A percentile compares a stretch with the other conserved stretches of the same genome.
Conservation (phyloP, 2,888 invertebrate species). For the Lepidocyrtoides sp. region DNA sequence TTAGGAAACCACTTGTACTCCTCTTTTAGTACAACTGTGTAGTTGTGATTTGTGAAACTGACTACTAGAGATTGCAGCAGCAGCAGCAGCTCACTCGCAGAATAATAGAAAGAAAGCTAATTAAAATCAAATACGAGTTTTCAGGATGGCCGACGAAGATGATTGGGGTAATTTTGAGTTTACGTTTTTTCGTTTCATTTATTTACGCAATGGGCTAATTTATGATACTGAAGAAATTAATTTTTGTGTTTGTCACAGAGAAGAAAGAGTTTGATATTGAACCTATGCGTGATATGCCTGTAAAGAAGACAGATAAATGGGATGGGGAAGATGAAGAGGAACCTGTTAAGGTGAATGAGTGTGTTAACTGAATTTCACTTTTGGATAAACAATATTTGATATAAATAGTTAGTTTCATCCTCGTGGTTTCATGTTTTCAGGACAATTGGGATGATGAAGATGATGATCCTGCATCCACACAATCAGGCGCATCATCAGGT, state of each 20-base stretch:
- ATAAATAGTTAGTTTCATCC: no score
- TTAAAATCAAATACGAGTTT: no score
- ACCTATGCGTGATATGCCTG: slow-evolving; percentile 35
- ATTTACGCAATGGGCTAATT: no score
- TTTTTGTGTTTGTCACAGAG: slow-evolving; percentile 75
- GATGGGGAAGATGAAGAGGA: slow-evolving; percentile 85
- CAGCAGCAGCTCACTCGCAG: no score
- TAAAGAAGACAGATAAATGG: slow-evolving; percentile 80
- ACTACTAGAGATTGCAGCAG: no score
- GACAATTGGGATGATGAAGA: slow-evolving; percentile 97
- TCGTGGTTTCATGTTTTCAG: no score
- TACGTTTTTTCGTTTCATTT: slow-evolving; percentile 2
- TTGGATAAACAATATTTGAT: no score
- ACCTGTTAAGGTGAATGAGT: slow-evolving; percentile 77
- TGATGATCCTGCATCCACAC: slow-evolving; percentile 87
- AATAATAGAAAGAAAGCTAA: no score
- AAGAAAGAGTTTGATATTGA: slow-evolving; percentile 78
- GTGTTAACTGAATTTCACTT: neutral
- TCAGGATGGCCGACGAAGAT: slow-evolving; percentile 81
- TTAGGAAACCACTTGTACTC: no score
- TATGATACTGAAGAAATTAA: no score
- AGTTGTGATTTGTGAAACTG: no score
- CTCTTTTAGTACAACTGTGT: no score
- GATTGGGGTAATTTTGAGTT: slow-evolving; percentile 82
- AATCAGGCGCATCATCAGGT: slow-evolving; percentile 60